Percentiles rank a stretch among this genome's conserved stretches.
Conservation (phyloP, 1,140 invertebrate genomes). For the Liolophura sinensis region DNA sequence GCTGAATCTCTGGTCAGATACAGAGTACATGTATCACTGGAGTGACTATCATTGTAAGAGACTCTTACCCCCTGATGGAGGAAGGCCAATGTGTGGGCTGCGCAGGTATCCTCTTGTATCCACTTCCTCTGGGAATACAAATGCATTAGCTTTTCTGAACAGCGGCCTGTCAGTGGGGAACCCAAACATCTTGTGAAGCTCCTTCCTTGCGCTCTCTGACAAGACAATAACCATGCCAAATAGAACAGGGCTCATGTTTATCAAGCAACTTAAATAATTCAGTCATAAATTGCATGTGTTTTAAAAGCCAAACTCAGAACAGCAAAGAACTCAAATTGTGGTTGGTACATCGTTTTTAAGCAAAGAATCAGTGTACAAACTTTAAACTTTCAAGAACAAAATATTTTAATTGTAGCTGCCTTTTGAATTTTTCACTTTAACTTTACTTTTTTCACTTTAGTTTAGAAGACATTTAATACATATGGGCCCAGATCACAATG, state of each 20-base stretch:
- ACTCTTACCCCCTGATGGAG: conserved; percentile 60
- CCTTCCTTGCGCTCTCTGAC: conserved; percentile 67
- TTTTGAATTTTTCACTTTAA: no score
- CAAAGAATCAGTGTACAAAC: neutral
- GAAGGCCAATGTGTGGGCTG: conserved; percentile 74
- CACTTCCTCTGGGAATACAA: conserved; percentile 64
- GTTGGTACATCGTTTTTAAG: no score
- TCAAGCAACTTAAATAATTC: neutral
- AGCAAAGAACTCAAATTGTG: no score
- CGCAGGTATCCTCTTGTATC: conserved; percentile 64
- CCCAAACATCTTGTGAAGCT: conserved; percentile 70
- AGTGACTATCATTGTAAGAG: conserved; percentile 13
- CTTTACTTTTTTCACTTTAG: no score
- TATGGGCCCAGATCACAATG: no score
- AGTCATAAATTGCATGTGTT: no score
- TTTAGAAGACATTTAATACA: no score
- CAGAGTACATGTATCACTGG: conserved; percentile 44
- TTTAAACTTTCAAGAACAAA: neutral
- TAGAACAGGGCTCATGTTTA: neutral
- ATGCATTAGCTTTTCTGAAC: conserved; percentile 72
- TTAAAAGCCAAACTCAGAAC: no score
- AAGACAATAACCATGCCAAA: conserved; percentile 21
- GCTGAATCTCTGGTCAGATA: conserved; percentile 27
- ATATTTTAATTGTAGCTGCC: no score
- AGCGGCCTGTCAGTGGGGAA: conserved; percentile 70